Base-by-base conservation (phyloP, 2,797 vertebrate species). In the Acanthopagrus latus region DNA sequence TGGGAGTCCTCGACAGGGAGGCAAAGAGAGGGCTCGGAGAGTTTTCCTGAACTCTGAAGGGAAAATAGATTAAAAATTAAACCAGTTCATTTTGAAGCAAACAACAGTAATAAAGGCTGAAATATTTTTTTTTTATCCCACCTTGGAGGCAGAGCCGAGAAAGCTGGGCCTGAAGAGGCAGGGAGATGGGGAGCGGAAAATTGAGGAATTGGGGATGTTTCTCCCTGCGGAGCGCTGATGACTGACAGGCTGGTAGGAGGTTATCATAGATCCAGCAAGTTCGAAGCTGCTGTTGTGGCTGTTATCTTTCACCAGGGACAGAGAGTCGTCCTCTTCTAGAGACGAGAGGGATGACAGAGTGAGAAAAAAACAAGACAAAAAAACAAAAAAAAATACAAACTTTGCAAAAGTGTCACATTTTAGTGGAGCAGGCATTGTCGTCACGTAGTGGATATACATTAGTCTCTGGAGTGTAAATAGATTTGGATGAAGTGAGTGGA, bases 231-330 rank as follows among this genome's bases (percentile, higher is more conserved):
- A 93, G 27, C 96, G 96, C 79, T 92, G 92, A 50, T 87, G 50
- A 87, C 86, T 97, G 65, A 96, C 94, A 0, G 98, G 98, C 86
- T 99, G 98, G 83, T 99, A 99, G 0, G 97, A 99, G 0, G 98
- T 97, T 71, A 99, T 96, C 94, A 98, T 99, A 66, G 98, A 99
- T 27, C 96, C 96, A 6, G 96, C 95, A 8, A 99, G 90, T 87
- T 99, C 98, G 84, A 99, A 99, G 94, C 98, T 99, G 93, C 97
- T 99, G 90, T 99, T 99, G 87, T 98, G 97, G 88, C 98, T 99
- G 90, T 91, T 97, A 64, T 99, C 97, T 85, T 99, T 99, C 0
- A 93, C 94, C 59, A 96, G 87, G 46, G 76, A 98, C 76, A 89
- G 95, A 69, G 95, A 96, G 5, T 97, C 97, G 4, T 99, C 98